Conservation (phyloP, 2,113 vertebrate species). For the Vicugna pacos region DNA sequence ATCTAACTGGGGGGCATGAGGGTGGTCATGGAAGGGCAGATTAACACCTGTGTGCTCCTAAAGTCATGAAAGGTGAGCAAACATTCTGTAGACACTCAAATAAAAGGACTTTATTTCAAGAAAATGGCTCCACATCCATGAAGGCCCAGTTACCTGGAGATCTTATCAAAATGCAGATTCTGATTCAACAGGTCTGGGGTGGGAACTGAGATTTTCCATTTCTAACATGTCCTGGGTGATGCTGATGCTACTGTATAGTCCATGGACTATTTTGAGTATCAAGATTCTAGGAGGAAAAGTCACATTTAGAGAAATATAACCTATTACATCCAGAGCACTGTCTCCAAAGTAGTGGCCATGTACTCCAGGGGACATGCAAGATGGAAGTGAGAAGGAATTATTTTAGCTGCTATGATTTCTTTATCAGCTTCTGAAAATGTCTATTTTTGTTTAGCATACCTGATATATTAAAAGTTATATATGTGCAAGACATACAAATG, state of each 20-base stretch:
- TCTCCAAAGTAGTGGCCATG: not conserved
- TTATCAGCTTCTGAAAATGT: not conserved
- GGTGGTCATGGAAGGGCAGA: not conserved
- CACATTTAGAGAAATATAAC: not conserved
- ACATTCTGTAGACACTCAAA: not conserved
- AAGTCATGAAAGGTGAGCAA: not conserved
- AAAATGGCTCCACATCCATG: not conserved
- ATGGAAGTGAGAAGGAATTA: not conserved
- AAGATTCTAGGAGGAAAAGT: not conserved
- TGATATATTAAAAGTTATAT: not conserved
- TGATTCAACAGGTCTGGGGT: not conserved
- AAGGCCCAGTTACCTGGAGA: not conserved
- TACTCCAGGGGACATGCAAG: not conserved
- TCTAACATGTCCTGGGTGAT: not conserved
- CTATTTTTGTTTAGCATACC: not conserved
- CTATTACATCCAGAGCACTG: not conserved
- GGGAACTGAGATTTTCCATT: not conserved
- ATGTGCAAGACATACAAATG: not conserved
- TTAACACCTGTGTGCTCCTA: not conserved
- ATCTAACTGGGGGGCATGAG: fast-evolving
- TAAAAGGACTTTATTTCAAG: not conserved
- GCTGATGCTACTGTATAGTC: not conserved
- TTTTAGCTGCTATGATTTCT: not conserved
- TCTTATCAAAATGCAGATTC: not conserved
- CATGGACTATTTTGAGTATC: not conserved